Evolutionary conservation across 1,140 invertebrate genomes (phyloP), one percentile per base, ranked within the genome.

Genomic region (Sitobion miscanthi): DNA sequence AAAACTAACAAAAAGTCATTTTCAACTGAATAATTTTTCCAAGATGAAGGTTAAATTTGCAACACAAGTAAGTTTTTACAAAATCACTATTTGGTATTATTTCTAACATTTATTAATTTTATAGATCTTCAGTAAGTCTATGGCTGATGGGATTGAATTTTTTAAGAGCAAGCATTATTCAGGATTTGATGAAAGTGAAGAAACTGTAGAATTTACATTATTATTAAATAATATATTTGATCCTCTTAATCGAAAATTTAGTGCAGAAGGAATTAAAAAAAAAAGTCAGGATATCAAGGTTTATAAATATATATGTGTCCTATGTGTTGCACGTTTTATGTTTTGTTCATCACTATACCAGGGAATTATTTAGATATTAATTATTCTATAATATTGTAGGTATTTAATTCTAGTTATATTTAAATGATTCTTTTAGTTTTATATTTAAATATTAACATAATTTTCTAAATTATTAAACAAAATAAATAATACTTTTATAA

Each of bases 121-220:
- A 45, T 86, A 45, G 85, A 86, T 86, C 21, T 86, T 86, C 45
- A 86, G 83, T 86, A 45, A 42, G 45, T 86, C 83, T 23, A 47
- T 86, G 83, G 83, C 83, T 23, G 83, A 45, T 86, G 83, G 83
- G 17, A 86, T 86, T 42, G 17, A 25, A 23, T 42, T 86, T 86
- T 86, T 45, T 86, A 86, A 86, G 42, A 86, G 20, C 21, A 86
- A 86, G 42, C 23, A 25, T 45, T 86, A 25, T 86, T 20, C 2
- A 20, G 42, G 42, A 23, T 45, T 86, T 86, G 42, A 23, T 45
- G 42, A 86, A 38, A 45, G 85, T 86, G 85, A 86, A 45, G 85
- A 86, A 86, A 86, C 85, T 45, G 85, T 86, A 86, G 25, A 86
- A 23, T 86, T 86, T 86, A 86, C 85, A 45, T 7, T 45, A 86